These are phyloP conservation scores for Beaufortia kweichowensis DNA, from an alignment of 2,113 vertebrate genomes.

Conservation along the genomic window DNA sequence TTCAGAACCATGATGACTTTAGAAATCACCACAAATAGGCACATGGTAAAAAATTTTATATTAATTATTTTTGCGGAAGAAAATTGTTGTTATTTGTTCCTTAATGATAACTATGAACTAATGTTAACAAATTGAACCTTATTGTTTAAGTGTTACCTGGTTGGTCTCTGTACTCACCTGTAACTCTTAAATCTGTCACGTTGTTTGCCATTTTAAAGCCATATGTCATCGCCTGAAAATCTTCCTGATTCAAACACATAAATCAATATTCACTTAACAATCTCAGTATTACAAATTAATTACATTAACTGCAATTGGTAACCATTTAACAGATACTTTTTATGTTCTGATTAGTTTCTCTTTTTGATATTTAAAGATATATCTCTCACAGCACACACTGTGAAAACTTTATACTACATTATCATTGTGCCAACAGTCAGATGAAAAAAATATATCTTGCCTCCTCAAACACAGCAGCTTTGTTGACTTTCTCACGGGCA, in stretches of 20 bases:
- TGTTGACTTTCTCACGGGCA: constrained; percentile 97
- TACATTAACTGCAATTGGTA: neutral
- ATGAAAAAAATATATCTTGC: constrained; percentile 64
- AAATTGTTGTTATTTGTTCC: no score
- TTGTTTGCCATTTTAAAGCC: constrained; percentile 99
- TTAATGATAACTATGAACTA: no score
- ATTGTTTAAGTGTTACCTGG: no score
- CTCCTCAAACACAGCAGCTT: constrained; percentile 98
- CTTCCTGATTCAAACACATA: constrained; percentile 77
- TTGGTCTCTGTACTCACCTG: constrained; percentile 74
- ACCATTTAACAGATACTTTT: no score
- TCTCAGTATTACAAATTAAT: neutral
- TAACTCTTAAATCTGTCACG: constrained; percentile 96
- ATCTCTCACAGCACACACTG: neutral
- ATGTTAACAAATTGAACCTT: no score
- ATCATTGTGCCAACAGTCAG: neutral
- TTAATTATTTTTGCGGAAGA: no score
- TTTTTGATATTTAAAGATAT: no score
- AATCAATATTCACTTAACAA: neutral
- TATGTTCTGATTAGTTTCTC: no score
- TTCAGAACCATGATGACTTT: no score
- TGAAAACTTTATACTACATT: neutral
- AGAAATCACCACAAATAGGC: no score
- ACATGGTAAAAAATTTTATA: no score
- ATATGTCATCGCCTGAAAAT: constrained; percentile 99